phyloP scores from a whole-genome alignment of 2,888 invertebrate species.

The Drosophila anceps region DNA sequence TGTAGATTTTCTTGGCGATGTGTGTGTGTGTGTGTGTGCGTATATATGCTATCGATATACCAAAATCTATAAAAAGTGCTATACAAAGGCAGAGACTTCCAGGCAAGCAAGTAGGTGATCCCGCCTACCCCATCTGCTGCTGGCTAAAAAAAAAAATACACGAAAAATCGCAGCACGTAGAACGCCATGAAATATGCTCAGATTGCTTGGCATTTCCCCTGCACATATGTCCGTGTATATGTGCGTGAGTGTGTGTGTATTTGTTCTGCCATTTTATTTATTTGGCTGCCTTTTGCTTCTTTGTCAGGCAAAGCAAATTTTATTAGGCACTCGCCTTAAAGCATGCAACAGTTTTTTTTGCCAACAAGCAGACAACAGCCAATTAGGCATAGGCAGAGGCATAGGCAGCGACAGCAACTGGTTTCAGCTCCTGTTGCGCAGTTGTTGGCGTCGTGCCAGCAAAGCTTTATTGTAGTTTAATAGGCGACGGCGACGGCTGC shows the following conservation, averaged over 20 bases:
- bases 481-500: constrained; percentile 45
- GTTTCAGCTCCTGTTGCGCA: constrained; percentile 41
- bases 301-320: constrained; percentile 67
- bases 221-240: constrained; percentile 1
- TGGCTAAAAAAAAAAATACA: constrained; percentile 28
- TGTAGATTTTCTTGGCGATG: constrained; percentile 33
- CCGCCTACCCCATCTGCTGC: constrained; percentile 1
- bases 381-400: constrained; percentile 8
- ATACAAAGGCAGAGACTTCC: constrained; percentile 39
- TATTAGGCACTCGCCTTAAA: constrained; percentile 69
- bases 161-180: constrained; percentile 62
- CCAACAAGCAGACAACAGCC: constrained; percentile 44
- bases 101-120: constrained; percentile 29
- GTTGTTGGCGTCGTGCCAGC: constrained; percentile 51
- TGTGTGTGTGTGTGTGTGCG: constrained; percentile 9
- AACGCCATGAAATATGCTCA: constrained; percentile 56
- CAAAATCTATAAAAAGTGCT: constrained; percentile 70
- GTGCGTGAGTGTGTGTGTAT: constrained; percentile 6
- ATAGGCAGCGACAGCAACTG: constrained; percentile 30
- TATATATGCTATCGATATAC: constrained; percentile 68
- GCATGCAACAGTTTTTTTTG: constrained; percentile 80
- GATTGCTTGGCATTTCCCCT: constrained; percentile 49
- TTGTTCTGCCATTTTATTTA: constrained; percentile 58
- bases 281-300: constrained; percentile 54
- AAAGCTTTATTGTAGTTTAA: constrained; percentile 71